phyloP scores from a whole-genome alignment of 2,113 vertebrate species.

The Urocolius indicus region DNA sequence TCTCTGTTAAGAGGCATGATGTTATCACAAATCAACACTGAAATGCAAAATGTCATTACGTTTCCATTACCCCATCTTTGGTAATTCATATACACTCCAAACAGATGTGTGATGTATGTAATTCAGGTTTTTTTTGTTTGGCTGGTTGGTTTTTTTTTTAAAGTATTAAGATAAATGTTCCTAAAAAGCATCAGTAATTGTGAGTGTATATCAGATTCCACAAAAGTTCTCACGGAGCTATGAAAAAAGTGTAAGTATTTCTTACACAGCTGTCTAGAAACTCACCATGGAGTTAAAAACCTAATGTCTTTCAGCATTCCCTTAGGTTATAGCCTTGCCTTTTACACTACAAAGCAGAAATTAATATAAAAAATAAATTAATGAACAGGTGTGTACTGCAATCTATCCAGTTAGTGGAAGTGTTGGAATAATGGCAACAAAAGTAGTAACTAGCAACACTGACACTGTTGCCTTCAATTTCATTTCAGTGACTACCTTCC shows the following conservation, averaged over 20 bases:
- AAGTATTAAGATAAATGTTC: background rate
- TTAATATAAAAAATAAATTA: background rate
- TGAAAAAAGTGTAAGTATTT: background rate
- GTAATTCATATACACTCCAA: background rate
- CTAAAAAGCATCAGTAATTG: background rate
- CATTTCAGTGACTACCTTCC: background rate
- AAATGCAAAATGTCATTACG: background rate
- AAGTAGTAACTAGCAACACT: background rate
- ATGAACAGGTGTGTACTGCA: background rate
- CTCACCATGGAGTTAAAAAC: background rate
- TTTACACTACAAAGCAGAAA: background rate
- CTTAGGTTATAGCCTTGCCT: background rate
- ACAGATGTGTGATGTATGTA: background rate
- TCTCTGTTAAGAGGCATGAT: background rate
- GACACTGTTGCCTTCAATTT: background rate
- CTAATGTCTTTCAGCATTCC: accelerated
- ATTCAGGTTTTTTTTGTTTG: background rate
- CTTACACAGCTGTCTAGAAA: background rate
- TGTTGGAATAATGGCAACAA: background rate
- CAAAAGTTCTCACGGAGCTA: background rate
- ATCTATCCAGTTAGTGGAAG: background rate
- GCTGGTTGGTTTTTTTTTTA: background rate
- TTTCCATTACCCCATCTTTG: background rate
- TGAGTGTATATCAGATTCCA: background rate
- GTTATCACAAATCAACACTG: background rate